These are phyloP conservation scores for Philhelius pedissequus DNA, from an alignment of 2,888 invertebrate genomes.

Conservation along the genomic window DNA sequence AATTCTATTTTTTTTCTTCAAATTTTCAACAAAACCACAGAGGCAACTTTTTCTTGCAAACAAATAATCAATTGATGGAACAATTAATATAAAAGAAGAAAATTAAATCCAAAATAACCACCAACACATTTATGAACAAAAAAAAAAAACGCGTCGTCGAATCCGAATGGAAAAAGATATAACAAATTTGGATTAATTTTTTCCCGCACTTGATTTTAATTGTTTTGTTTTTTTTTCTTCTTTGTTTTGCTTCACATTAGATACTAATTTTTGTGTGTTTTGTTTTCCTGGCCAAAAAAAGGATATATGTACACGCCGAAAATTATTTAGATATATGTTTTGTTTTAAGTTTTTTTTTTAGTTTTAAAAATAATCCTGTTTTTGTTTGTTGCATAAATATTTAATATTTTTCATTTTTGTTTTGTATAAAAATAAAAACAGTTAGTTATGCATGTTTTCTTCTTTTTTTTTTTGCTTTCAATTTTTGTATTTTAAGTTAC, in stretches of 20 bases:
- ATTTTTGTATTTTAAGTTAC: background rate
- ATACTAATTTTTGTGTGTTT: background rate
- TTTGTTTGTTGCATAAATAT: constrained; percentile 48
- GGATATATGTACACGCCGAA: constrained; percentile 34
- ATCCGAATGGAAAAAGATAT: background rate
- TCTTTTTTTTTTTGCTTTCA: background rate
- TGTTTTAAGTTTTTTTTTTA: background rate
- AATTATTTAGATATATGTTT: background rate
- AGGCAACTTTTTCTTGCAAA: background rate
- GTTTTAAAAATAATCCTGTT: background rate
- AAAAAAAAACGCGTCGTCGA: constrained; percentile 19
- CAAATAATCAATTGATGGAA: background rate
- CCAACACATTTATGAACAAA: background rate
- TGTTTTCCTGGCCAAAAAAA: constrained; percentile 5
- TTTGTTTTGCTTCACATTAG: constrained; percentile 16
- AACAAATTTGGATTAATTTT: background rate
- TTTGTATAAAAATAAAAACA: constrained; percentile 63
- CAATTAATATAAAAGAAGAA: background rate
- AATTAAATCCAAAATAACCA: constrained; percentile 15
- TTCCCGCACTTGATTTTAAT: constrained; percentile 19
- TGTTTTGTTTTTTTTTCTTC: constrained; percentile 9
- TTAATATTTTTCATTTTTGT: constrained; percentile 35
- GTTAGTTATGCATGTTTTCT: constrained; percentile 28
- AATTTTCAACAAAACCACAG: background rate
- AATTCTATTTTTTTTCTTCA: background rate